A percentile compares a stretch with the other conserved stretches of the same genome.
These are phyloP conservation scores for Melitaea athalia DNA, from an alignment of 2,888 invertebrate genomes.

Conservation along the genomic window DNA sequence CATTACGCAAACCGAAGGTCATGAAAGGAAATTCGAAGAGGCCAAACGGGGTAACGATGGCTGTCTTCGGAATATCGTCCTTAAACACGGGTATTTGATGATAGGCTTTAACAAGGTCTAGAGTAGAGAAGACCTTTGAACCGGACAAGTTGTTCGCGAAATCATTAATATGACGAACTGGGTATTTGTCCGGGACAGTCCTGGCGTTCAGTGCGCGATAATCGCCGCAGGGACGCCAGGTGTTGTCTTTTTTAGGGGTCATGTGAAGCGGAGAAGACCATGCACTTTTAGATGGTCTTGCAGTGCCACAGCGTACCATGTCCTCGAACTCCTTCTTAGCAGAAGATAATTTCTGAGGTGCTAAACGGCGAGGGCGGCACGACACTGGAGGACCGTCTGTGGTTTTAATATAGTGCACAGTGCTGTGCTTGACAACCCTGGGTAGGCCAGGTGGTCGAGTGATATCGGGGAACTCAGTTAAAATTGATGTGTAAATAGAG, in stretches of 20 bases:
- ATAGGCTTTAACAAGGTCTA: conserved; percentile 45
- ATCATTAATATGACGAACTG: conserved; percentile 45
- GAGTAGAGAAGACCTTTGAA: neutral
- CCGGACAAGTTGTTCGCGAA: conserved; percentile 10
- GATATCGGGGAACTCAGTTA: conserved; percentile 22
- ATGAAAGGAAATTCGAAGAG: neutral
- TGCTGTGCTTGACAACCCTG: conserved; percentile 6
- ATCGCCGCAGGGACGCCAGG: conserved; percentile 49
- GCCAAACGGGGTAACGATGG: conserved; percentile 43
- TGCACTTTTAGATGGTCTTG: conserved; percentile 41
- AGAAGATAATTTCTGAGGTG: conserved; percentile 19
- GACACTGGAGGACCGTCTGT: conserved; percentile 17
- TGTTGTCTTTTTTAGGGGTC: conserved; percentile 11
- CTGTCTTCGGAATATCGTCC: conserved; percentile 49
- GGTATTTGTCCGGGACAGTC: conserved; percentile 46
- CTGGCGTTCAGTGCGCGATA: conserved; percentile 47
- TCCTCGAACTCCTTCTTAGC: conserved; percentile 42
- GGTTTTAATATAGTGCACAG: conserved; percentile 14
- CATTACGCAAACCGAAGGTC: conserved; percentile 23
- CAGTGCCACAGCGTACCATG: conserved; percentile 42
- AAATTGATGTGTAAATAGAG: conserved; percentile 4
- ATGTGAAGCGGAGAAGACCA: conserved; percentile 46
- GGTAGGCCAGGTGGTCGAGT: conserved; percentile 7
- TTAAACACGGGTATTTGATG: conserved; percentile 32
- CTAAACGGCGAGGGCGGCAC: conserved; percentile 22